Base-by-base conservation (phyloP, 2,113 vertebrate genomes). In the Nymphicus hollandicus region DNA sequence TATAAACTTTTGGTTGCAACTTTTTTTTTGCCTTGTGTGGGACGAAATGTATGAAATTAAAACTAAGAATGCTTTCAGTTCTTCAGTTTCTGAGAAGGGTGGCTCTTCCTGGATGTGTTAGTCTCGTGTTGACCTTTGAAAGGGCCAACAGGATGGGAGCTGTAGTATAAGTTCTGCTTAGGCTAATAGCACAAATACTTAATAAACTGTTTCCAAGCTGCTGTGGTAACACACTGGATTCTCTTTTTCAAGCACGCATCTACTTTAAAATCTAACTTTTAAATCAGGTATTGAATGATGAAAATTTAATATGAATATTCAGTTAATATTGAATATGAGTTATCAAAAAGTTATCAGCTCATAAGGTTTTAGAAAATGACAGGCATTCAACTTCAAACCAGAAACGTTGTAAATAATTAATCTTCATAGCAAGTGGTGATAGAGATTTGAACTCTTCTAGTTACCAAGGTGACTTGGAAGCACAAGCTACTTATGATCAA, bases 131-230 rank as follows among this genome's bases (percentile, higher is more conserved):
- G 80, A 80, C 44, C 80, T 95, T 74, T 84, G 80, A 79, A 65
- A 68, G 12, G 56, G 37, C 86, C 55, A 79, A 37, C 29, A 29
- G 35, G 39, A 53, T 81, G 10, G 55, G 31, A 91, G 41, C 16
- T 65, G 27, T 49, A 89, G 44, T 37, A 80, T 79, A 81, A 81
- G n/a, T 77, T 97, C 50, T 88, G 63, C 94, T 94, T 78, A 81
- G 61, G 78, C 69, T 89, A 76, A 33, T 72, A 93, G 86, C 66
- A 86, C 77, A 93, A 93, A 81, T 84, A 33, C 91, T 97, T 92
- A 69, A 49, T 86, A 90, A 92, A 72, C 79, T 66, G 63, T 93
- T 96, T 91, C 74, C 70, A 90, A 94, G 73, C 86, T 97, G 60
- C 87, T 90, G 60, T 86, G 82, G 58, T 89, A 95, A 91, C 25